phyloP scores from a whole-genome alignment of 2,888 invertebrate genomes.

The Phalangium opilio region DNA sequence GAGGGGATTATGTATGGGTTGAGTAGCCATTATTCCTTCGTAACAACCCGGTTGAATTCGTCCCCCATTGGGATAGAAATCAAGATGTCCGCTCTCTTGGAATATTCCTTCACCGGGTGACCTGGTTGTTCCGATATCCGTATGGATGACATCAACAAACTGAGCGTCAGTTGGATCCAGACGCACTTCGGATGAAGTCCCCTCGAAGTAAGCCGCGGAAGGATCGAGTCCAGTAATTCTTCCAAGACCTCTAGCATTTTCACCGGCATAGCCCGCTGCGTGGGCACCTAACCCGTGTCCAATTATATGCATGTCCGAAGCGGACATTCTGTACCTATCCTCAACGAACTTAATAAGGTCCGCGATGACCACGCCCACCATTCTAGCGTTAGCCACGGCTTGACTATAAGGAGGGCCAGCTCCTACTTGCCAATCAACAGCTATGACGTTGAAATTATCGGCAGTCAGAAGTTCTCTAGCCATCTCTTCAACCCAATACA shows the following conservation, averaged over 20 bases:
- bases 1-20: too few species aligned
- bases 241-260: constrained; percentile 44
- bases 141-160: constrained; percentile 29
- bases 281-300: constrained; percentile 70
- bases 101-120: constrained; percentile 48
- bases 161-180: constrained; percentile 27
- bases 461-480: constrained; percentile 51
- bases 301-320: constrained; percentile 57
- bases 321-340: constrained; percentile 25
- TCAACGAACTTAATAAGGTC: constrained; percentile 41
- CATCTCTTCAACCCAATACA: constrained; percentile 59
- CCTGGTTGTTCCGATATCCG: constrained; percentile 24
- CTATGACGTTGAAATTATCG: constrained; percentile 54
- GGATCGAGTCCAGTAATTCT: constrained; percentile 50
- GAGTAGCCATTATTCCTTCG: constrained; percentile 32
- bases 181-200: constrained; percentile 25
- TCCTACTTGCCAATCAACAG: constrained; percentile 73
- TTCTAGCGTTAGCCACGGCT: constrained; percentile 75
- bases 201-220: constrained; percentile 29
- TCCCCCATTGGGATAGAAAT: constrained; percentile 84
- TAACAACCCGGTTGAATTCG: constrained; percentile 60
- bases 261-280: constrained; percentile 67
- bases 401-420: constrained; percentile 78
- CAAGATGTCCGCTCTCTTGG: constrained; percentile 69
- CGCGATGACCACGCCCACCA: constrained; percentile 69